Evolutionary conservation across 1,140 invertebrate genomes (phyloP), one percentile per base, ranked within the genome.

Genomic region (Aphidius gifuensis): DNA sequence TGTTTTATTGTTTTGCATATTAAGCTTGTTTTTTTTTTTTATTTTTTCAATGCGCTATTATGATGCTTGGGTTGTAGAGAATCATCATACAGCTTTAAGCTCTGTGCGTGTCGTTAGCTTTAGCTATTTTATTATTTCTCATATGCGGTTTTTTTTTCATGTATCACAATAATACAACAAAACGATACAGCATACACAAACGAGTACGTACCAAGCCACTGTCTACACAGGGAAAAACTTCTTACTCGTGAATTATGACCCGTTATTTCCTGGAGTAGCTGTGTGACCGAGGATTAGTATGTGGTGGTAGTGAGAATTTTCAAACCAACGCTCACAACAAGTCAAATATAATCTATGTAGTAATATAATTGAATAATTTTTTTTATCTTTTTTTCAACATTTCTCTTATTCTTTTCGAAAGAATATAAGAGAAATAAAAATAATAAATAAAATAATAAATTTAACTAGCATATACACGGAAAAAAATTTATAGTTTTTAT

Each of bases 231-330:
- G 23, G 47, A 60, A 54, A 54, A 62, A 72, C 66, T 68, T 69
- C 68, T 72, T 71, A 69, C 68, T 59, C 64, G 66, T 71, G 70
- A 73, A 69, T 73, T 73, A 73, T 71, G 57, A 56, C 69, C 67
- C 54, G 66, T 64, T 65, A 64, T 64, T 69, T 53, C 45, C 16
- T 54, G 61, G n/a, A 56, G 40, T 57, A 40, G 48, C n/a, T 50
- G 44, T 50, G 53, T 58, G 49, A 61, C 53, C 62, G 55, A 47
- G 58, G 58, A 67, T 67, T 65, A 67, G 61, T 62, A 53, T 51
- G 46, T 39, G 45, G 55, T 58, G 49, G 16, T 47, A 42, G 23
- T 57, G 58, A 57, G 58, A 49, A 58, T 48, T 56, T 56, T 21
- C 43, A 44, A 44, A 43, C 51, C 45, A 23, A 38, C 53, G 40